Evolutionary conservation across 2,888 invertebrate genomes (phyloP).

Genomic region (Oscheius sp.): DNA sequence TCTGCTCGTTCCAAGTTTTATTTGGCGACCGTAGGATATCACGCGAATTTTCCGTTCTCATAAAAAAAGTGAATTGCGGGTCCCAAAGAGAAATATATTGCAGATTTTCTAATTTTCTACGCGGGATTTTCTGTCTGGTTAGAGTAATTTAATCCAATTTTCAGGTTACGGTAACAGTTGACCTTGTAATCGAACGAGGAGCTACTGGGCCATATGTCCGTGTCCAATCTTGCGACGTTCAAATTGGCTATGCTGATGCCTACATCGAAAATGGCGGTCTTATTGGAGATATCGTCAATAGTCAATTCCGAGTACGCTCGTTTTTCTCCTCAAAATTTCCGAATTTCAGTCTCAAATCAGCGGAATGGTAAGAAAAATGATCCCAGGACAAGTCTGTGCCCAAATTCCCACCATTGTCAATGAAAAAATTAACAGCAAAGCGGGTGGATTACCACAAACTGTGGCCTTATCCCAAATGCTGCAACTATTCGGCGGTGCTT

Average conservation of each 20-base stretch:
- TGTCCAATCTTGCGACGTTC: constrained; percentile 58
- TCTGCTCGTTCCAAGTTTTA: too few relatives aligned
- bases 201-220: constrained; percentile 56
- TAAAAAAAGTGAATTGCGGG: too few relatives aligned
- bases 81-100: too few relatives aligned
- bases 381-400: constrained; percentile 65
- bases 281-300: constrained; percentile 69
- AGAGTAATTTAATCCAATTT: too few relatives aligned
- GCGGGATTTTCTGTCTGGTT: too few relatives aligned
- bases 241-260: constrained; percentile 67
- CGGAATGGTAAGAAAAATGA: constrained; percentile 58
- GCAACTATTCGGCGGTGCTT: constrained; percentile 60
- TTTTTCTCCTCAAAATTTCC: background rate
- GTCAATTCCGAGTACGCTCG: constrained; percentile 64
- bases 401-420: constrained; percentile 66
- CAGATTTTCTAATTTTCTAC: too few relatives aligned
- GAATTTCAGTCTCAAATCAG: constrained; percentile 56
- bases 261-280: constrained; percentile 71
- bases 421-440: constrained; percentile 63
- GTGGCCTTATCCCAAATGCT: constrained; percentile 65
- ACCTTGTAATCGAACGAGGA: constrained; percentile 58
- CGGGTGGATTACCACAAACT: constrained; percentile 61
- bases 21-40: too few relatives aligned
- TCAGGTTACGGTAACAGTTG: constrained; percentile 53
- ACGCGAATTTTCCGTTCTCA: too few relatives aligned